Percentiles rank a stretch among this genome's conserved stretches.
phyloP scores from a whole-genome alignment of 92 coral and sea anemone genomes.

The Diadumene lineata region DNA sequence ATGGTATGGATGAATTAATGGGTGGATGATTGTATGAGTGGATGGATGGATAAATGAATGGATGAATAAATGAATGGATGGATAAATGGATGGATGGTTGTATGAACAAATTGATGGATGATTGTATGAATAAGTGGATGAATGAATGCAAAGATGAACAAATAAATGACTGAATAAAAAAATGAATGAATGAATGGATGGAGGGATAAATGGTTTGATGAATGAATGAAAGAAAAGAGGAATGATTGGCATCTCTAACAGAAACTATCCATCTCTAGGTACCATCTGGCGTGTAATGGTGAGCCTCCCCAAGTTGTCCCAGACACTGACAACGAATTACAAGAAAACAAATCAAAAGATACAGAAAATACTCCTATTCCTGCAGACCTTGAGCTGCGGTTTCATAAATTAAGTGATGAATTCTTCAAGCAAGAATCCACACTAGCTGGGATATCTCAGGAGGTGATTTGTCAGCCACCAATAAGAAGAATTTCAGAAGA shows the following conservation, averaged over 20 bases:
- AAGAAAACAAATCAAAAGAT: conserved; percentile 31
- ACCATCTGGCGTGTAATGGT: conserved; percentile 65
- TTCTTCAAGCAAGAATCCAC: conserved; percentile 67
- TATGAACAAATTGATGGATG: too few species aligned
- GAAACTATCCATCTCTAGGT: too few species aligned
- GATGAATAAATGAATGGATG: too few species aligned
- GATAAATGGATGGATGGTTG: too few species aligned
- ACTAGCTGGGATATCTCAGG: conserved; percentile 57
- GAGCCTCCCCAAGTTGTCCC: conserved; percentile 92
- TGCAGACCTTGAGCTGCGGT: conserved; percentile 74
- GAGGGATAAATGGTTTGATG: too few species aligned
- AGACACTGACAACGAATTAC: conserved; percentile 53
- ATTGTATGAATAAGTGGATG: too few species aligned
- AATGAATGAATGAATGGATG: too few species aligned
- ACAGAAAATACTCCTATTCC: conserved; percentile 26
- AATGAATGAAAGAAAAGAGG: too few species aligned
- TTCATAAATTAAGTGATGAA: conserved; percentile 75
- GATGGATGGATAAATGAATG: too few species aligned
- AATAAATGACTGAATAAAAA: too few species aligned
- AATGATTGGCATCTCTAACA: too few species aligned
- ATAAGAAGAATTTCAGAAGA: conserved; percentile 85
- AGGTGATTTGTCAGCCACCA: conserved; percentile 79
- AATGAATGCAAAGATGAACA: too few species aligned
- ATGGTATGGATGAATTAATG: conserved; percentile 54
- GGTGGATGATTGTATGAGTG: neutral